phyloP scores from a whole-genome alignment of 2,888 invertebrate genomes.

The Campoplex nolae region DNA sequence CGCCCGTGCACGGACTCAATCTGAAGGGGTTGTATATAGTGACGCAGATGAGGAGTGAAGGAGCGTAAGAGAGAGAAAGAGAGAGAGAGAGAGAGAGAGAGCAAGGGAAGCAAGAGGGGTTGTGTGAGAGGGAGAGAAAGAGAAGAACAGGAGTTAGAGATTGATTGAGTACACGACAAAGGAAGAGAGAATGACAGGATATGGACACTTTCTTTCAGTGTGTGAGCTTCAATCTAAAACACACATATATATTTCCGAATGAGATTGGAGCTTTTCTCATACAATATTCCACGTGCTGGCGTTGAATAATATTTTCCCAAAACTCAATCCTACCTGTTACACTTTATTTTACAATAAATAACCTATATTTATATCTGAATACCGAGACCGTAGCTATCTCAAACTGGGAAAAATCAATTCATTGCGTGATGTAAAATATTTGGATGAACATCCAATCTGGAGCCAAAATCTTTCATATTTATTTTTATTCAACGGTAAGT shows the following conservation, averaged over 20 bases:
- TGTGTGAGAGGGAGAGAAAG: neutral
- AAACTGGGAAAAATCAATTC: no score
- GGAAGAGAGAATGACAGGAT: constrained; percentile 45
- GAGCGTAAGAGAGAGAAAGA: constrained; percentile 28
- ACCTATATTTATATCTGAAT: no score
- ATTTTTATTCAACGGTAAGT: neutral
- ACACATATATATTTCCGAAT: neutral
- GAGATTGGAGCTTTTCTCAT: constrained; percentile 39
- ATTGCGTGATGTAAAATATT: no score
- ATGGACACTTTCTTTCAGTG: constrained; percentile 70
- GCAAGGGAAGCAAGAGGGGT: neutral
- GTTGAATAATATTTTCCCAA: neutral
- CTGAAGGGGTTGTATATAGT: constrained; percentile 28
- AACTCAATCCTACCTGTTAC: neutral
- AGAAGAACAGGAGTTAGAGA: neutral
- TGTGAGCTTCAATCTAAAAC: constrained; percentile 42
- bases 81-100: constrained; percentile 17
- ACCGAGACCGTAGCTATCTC: no score
- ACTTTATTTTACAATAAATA: neutral
- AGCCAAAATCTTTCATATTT: neutral
- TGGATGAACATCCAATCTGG: neutral
- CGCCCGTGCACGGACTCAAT: constrained; percentile 54
- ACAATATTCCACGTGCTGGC: neutral
- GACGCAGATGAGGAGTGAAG: constrained; percentile 57
- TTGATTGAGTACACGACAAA: constrained; percentile 19